Percentiles rank a stretch among this genome's conserved stretches.
phyloP scores from a whole-genome alignment of 2,888 invertebrate genomes.

The Strigamia maritima region DNA sequence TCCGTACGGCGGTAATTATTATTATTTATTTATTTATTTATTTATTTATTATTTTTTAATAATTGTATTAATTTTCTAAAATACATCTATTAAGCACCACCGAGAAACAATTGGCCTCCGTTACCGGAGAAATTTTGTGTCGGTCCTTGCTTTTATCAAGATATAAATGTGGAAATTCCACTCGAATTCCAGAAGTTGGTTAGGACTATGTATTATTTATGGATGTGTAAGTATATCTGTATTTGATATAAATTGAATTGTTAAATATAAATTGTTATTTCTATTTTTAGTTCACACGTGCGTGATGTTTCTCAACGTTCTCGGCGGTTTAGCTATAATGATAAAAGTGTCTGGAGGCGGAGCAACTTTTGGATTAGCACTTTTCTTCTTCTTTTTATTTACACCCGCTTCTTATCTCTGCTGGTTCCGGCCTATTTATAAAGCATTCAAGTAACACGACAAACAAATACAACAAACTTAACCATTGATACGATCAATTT shows the following conservation, averaged over 20 bases:
- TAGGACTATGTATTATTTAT: slow-evolving; percentile 87
- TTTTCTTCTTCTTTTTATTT: slow-evolving; percentile 84
- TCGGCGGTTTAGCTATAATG: slow-evolving; percentile 78
- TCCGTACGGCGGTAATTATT: slow-evolving; percentile 55
- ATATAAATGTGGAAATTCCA: slow-evolving; percentile 97
- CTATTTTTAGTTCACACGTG: slow-evolving; percentile 75
- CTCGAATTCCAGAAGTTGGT: slow-evolving; percentile 96
- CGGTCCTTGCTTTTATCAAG: slow-evolving; percentile 99
- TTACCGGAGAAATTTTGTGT: slow-evolving; percentile 87
- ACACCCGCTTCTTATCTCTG: slow-evolving; percentile 97
- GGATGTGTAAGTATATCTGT: slow-evolving; percentile 81
- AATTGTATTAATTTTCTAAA: too few relatives aligned
- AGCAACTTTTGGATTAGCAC: slow-evolving; percentile 77
- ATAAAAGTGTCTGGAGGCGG: slow-evolving; percentile 56
- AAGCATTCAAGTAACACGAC: slow-evolving; percentile 75
- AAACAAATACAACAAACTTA: not conserved
- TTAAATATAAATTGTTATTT: slow-evolving; percentile 35
- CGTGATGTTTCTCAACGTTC: slow-evolving; percentile 76
- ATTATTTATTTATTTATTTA: too few relatives aligned
- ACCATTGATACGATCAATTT: slow-evolving; percentile 41
- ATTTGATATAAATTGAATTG: not conserved
- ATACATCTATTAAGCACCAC: too few relatives aligned
- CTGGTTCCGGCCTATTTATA: slow-evolving; percentile 99
- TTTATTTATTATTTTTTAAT: too few relatives aligned
- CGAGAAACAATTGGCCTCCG: slow-evolving; percentile 98